Evolutionary conservation across 2,888 invertebrate genomes (phyloP).

Genomic region (Nomada ruficornis): DNA sequence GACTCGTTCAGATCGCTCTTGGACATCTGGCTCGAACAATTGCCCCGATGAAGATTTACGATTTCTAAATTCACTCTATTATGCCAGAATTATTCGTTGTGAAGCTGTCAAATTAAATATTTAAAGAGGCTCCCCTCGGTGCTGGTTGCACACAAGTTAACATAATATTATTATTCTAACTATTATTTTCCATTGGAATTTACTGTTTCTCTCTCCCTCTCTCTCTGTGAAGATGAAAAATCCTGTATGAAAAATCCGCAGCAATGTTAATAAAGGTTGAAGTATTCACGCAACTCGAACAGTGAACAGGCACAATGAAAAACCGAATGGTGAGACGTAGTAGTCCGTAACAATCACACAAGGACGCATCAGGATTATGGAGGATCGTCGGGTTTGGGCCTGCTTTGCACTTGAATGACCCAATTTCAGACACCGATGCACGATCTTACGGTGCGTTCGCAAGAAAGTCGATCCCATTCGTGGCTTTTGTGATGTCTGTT

Average conservation of each 20-base stretch:
- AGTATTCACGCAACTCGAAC: neutral
- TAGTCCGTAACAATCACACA: conserved; percentile 36
- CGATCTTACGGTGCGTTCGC: conserved; percentile 37
- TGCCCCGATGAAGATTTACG: conserved; percentile 65
- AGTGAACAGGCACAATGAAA: neutral
- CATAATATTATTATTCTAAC: no score
- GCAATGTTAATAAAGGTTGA: neutral
- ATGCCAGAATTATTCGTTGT: neutral
- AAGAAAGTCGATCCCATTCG: conserved; percentile 48
- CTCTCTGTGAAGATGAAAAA: no score
- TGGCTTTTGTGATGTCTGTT: conserved; percentile 1
- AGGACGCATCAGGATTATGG: conserved; percentile 25
- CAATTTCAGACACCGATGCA: conserved; percentile 62
- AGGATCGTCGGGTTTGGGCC: conserved; percentile 36
- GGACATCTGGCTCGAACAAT: conserved; percentile 48
- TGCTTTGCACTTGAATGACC: conserved; percentile 78
- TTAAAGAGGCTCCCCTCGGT: neutral
- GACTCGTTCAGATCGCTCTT: conserved; percentile 18
- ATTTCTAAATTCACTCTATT: conserved; percentile 16
- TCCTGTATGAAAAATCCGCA: neutral
- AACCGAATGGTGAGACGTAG: neutral
- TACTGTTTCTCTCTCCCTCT: no score
- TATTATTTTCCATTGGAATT: no score
- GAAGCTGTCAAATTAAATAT: neutral
- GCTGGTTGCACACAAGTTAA: no score